phyloP scores from a whole-genome alignment of 2,888 invertebrate genomes.

The Lutraria lutraria region DNA sequence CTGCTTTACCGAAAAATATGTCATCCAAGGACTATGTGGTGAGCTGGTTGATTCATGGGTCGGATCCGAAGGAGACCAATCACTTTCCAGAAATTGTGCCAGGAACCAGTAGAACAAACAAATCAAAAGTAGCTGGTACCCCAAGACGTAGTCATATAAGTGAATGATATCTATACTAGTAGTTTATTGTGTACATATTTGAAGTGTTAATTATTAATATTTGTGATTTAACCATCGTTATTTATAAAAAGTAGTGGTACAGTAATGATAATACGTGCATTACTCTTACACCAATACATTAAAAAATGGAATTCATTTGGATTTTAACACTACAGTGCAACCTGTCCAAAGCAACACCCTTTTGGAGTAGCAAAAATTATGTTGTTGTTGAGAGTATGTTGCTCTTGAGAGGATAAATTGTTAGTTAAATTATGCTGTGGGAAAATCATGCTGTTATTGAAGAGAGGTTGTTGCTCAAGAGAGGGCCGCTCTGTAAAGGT shows the following conservation, averaged over 20 bases:
- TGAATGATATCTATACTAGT: constrained; percentile 59
- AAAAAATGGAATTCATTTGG: too few species aligned
- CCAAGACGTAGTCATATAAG: constrained; percentile 60
- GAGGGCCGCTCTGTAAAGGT: too few species aligned
- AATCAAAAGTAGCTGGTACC: constrained; percentile 50
- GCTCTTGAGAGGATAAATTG: too few species aligned
- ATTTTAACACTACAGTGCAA: too few species aligned
- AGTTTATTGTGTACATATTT: not conserved
- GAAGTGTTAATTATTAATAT: not conserved
- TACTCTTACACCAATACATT: too few species aligned
- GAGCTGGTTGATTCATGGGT: constrained; percentile 78
- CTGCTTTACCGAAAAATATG: constrained; percentile 70
- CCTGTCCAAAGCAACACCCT: too few species aligned
- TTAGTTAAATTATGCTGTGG: too few species aligned
- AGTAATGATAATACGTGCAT: too few species aligned
- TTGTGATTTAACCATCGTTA: not conserved
- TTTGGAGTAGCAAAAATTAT: too few species aligned
- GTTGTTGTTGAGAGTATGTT: too few species aligned
- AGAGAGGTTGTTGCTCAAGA: too few species aligned
- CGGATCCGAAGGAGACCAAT: constrained; percentile 71
- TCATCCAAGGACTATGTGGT: constrained; percentile 76
- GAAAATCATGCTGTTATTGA: too few species aligned
- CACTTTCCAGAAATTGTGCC: constrained; percentile 76
- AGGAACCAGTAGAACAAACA: constrained; percentile 18
- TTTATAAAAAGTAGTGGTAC: not conserved